Percentiles rank a stretch among this genome's conserved stretches.
phyloP scores from a whole-genome alignment of 2,797 vertebrate species.

The Melanogrammus aeglefinus region DNA sequence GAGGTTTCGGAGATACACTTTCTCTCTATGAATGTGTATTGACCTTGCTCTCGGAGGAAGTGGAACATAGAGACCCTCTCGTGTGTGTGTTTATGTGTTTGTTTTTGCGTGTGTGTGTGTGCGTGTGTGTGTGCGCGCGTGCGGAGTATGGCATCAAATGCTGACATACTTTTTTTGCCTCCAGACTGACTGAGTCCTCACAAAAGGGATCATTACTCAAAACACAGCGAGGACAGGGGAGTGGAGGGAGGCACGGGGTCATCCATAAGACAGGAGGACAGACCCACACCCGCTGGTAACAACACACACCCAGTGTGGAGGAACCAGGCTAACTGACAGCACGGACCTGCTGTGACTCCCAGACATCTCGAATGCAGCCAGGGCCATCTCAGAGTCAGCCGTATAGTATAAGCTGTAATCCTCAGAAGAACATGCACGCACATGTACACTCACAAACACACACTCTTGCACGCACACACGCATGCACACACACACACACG shows the following conservation, averaged over 20 bases:
- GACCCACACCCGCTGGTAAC: too few species aligned
- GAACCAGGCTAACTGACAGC: constrained; percentile 13
- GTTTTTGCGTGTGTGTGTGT: too few species aligned
- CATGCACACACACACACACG: constrained; percentile 22
- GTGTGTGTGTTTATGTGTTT: constrained; percentile 22
- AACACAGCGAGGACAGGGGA: not conserved
- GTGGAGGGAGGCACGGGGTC: not conserved
- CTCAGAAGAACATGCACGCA: constrained; percentile 22
- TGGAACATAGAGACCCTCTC: constrained; percentile 43
- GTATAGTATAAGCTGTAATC: too few species aligned
- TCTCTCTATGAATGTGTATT: constrained; percentile 71
- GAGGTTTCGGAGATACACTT: constrained; percentile 68
- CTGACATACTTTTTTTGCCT: constrained; percentile 25
- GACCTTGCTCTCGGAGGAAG: constrained; percentile 60
- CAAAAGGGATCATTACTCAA: not conserved
- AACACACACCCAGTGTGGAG: not conserved
- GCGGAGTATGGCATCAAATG: constrained; percentile 48
- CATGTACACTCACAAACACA: not conserved
- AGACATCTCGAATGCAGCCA: too few species aligned
- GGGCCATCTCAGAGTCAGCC: too few species aligned
- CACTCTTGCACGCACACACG: too few species aligned
- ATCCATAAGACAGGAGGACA: not conserved
- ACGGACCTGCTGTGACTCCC: too few species aligned
- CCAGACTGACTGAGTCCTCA: not conserved
- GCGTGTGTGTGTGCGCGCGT: constrained; percentile 9